Conservation (phyloP, 2,888 invertebrate genomes). For the Galeruca laticollis region DNA sequence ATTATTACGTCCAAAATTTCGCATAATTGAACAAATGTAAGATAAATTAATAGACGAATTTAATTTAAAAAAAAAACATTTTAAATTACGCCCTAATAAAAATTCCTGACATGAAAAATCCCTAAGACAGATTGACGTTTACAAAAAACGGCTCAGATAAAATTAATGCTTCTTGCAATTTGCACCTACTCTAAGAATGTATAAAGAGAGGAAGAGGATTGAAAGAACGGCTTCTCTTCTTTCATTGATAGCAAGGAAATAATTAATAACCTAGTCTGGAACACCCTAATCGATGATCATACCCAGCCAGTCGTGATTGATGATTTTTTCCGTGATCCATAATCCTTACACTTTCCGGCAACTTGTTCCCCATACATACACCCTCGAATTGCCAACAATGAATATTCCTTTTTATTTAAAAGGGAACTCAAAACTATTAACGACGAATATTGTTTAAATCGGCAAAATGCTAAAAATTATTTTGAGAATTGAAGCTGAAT, state of each 20-base stretch:
- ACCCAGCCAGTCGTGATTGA: conserved; percentile 64
- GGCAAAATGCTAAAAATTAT: too few species aligned
- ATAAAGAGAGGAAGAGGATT: conserved; percentile 47
- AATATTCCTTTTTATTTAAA: conserved; percentile 14
- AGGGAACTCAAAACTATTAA: background rate
- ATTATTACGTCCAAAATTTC: background rate
- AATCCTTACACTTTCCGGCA: conserved; percentile 26
- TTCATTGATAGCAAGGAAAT: conserved; percentile 62
- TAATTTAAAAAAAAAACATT: conserved; percentile 20
- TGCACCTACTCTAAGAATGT: conserved; percentile 58
- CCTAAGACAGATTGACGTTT: conserved; percentile 28
- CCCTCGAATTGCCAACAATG: conserved; percentile 15
- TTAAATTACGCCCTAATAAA: conserved; percentile 7
- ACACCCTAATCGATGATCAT: conserved; percentile 63
- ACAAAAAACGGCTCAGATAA: conserved; percentile 51
- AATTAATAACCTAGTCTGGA: conserved; percentile 62
- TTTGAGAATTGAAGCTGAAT: too few species aligned
- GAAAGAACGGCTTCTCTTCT: conserved; percentile 48
- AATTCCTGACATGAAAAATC: conserved; percentile 24
- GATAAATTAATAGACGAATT: conserved; percentile 22
- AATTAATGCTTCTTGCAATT: conserved; percentile 60
- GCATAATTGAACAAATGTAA: background rate
- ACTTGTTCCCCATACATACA: conserved; percentile 21
- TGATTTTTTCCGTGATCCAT: conserved; percentile 51
- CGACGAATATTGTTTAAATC: background rate